A percentile compares a stretch with the other conserved stretches of the same genome.
Evolutionary conservation across 2,113 vertebrate genomes (phyloP).

Genomic region (Glaucidium brasilianum): DNA sequence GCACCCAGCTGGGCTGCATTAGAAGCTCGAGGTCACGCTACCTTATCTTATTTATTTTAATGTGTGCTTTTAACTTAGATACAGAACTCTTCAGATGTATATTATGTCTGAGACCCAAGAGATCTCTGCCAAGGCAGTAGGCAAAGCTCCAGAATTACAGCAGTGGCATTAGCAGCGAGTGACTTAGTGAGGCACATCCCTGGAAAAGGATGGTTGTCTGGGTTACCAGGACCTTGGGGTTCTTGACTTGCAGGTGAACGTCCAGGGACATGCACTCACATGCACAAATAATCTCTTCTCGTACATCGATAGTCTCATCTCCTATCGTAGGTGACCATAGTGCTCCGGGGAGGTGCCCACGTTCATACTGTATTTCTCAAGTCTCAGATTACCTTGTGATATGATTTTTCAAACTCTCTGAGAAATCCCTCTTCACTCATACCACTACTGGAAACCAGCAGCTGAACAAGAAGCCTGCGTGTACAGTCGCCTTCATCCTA

Average conservation of each 20-base stretch:
- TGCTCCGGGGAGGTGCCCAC: too few species aligned
- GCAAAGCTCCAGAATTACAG: not conserved
- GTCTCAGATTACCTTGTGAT: not conserved
- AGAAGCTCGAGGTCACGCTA: not conserved
- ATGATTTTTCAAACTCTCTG: not conserved
- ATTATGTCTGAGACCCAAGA: not conserved
- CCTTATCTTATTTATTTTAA: not conserved
- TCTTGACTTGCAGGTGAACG: not conserved
- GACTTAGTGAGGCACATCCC: not conserved
- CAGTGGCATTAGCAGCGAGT: not conserved
- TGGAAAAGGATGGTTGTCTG: not conserved
- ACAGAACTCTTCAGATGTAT: not conserved
- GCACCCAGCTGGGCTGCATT: not conserved
- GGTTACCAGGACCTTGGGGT: too few species aligned
- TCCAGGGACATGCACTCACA: not conserved
- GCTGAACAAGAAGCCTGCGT: fast-evolving
- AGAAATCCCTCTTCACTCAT: not conserved
- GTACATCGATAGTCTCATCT: not conserved
- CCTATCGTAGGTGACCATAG: not conserved
- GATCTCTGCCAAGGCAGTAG: not conserved
- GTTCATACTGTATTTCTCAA: fast-evolving
- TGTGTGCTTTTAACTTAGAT: not conserved
- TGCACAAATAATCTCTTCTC: fast-evolving
- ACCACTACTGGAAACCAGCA: not conserved
- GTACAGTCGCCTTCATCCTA: too few species aligned